Conservation (phyloP, 2,888 invertebrate species). For the Temnothorax rugatulus region DNA sequence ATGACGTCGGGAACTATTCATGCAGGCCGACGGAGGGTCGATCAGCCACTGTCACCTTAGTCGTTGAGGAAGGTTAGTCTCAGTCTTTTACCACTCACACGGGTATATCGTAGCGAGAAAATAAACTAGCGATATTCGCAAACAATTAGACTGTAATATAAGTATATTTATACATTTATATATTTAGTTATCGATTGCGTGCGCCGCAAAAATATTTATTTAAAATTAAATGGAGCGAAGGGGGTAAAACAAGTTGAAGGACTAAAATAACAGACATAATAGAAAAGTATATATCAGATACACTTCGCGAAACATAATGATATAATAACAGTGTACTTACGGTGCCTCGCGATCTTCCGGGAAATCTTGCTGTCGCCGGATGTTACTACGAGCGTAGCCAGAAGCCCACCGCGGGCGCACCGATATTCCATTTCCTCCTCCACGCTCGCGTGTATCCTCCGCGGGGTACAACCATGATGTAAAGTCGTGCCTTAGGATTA, state of each 20-base stretch:
- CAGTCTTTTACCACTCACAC: neutral
- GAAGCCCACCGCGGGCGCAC: constrained; percentile 47
- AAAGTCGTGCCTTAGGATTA: constrained; percentile 77
- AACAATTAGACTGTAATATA: neutral
- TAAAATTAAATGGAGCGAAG: neutral
- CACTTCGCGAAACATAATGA: constrained; percentile 30
- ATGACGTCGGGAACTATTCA: constrained; percentile 89
- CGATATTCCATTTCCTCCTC: constrained; percentile 62
- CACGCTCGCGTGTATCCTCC: constrained; percentile 50
- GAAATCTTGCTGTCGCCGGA: constrained; percentile 54
- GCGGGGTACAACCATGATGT: constrained; percentile 65
- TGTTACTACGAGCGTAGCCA: constrained; percentile 28
- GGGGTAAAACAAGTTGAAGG: neutral
- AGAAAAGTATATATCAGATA: neutral
- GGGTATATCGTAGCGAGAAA: neutral
- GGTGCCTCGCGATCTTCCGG: constrained; percentile 35
- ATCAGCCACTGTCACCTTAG: constrained; percentile 88
- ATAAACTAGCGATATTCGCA: neutral
- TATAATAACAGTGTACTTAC: constrained; percentile 45
- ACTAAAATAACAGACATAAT: no score
- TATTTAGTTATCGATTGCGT: neutral
- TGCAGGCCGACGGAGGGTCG: constrained; percentile 89
- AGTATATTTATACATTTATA: neutral
- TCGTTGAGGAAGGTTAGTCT: constrained; percentile 87
- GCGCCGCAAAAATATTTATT: neutral